A percentile compares a stretch with the other conserved stretches of the same genome.
These are phyloP conservation scores for Idaea straminata DNA, from an alignment of 2,888 invertebrate genomes.

Conservation along the genomic window DNA sequence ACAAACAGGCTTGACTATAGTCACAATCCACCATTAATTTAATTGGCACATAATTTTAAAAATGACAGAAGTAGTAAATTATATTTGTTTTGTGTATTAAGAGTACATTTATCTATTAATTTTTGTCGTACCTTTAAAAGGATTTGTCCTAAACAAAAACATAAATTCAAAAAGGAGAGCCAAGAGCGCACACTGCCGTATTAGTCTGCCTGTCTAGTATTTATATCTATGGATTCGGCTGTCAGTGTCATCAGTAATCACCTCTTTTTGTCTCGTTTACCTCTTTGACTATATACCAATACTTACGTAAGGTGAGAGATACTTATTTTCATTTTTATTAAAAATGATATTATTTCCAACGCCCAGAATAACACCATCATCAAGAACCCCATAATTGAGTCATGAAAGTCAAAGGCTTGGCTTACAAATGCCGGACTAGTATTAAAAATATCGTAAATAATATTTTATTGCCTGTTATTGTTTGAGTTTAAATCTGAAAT, in stretches of 20 bases:
- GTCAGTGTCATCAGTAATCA: not conserved
- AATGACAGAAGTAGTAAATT: too few relatives aligned
- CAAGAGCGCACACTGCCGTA: too few relatives aligned
- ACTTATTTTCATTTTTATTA: not conserved
- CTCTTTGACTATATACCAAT: not conserved
- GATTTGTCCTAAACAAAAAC: too few relatives aligned
- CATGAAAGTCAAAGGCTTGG: conserved; percentile 44
- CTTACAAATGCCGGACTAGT: conserved; percentile 25
- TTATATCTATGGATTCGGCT: not conserved
- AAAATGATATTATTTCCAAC: not conserved
- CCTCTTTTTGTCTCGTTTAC: not conserved
- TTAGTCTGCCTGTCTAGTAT: not conserved
- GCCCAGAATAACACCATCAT: conserved; percentile 43
- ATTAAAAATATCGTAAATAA: conserved; percentile 42
- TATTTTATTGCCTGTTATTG: conserved; percentile 35
- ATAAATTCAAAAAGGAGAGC: too few relatives aligned
- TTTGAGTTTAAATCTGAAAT: conserved; percentile 10
- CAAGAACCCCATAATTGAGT: conserved; percentile 48
- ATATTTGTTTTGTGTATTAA: too few relatives aligned
- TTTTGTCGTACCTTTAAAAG: too few relatives aligned
- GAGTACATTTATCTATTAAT: too few relatives aligned
- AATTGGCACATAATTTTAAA: too few relatives aligned
- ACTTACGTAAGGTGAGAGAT: not conserved
- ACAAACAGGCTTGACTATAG: too few relatives aligned
- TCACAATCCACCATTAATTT: too few relatives aligned